Evolutionary conservation across 2,797 vertebrate species (phyloP), one percentile per base, ranked within the genome.

Genomic region (Urosaurus nigricauda): DNA sequence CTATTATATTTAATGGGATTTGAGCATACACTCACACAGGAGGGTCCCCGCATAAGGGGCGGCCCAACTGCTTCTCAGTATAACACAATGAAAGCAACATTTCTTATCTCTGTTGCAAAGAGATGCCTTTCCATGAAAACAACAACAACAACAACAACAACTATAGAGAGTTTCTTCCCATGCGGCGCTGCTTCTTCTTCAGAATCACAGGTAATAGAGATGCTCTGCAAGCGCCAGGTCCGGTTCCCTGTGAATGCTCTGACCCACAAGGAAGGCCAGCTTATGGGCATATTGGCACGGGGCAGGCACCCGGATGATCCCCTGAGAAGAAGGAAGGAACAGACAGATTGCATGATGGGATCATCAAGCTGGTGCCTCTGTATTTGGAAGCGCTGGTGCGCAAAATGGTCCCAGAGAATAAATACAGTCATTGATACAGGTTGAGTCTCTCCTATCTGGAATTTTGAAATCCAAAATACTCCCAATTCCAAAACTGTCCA

Each of bases 241-340:
- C 2, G 98, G 98, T 88, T 98, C 98, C 79, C 83, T 96, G 97
- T 99, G 98, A 93, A 99, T 97, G 84, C 98, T 99, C 95, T 99
- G 98, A 53, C 99, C 99, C 0, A 99, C 98, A 0, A 99, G 97
- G 96, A 99, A 99, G 35, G 98, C 98, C 96, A 99, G 83, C 91
- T 99, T 99, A 95, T 99, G 99, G 4, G 98, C 99, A 0, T 99
- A 99, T 83, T 98, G 98, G 95, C 99, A 99, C 3, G 99, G 99
- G 19, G 98, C 99, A 1, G 99, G 99, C 13, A 99, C 98, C 75
- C 98, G 90, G 90, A 99, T 98, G 89, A 98, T 96, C 6, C 99
- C 99, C 98, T 99, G 77, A 91, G 85, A 4, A 81, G 84, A 68
- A 83, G 60, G 51, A 43, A 24, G 60, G 51, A 43, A 24, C 14